Percentiles rank a stretch among this genome's conserved stretches.
phyloP scores from a whole-genome alignment of 1,140 invertebrate genomes.

The Paracyclopina nana region DNA sequence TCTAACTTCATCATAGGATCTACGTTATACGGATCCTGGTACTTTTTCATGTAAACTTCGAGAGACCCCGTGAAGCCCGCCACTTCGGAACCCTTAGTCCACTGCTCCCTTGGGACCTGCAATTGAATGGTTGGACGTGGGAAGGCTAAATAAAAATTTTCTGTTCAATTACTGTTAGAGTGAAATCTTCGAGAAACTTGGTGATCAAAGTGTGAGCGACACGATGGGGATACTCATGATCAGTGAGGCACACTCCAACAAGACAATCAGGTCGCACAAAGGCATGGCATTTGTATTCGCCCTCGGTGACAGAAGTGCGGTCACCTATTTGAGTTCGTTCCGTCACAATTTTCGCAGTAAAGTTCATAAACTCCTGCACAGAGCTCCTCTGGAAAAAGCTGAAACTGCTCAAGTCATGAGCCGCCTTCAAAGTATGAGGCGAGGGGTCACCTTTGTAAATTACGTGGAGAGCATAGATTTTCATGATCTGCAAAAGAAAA shows the following conservation, averaged over 20 bases:
- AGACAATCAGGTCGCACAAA: constrained; percentile 80
- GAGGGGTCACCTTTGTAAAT: constrained; percentile 9
- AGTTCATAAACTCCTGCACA: constrained; percentile 85
- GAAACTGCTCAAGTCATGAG: constrained; percentile 76
- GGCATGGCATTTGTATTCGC: constrained; percentile 90
- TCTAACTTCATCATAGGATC: constrained; percentile 94
- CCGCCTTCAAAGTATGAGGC: constrained; percentile 42
- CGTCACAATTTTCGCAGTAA: constrained; percentile 83
- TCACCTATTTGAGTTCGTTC: constrained; percentile 10
- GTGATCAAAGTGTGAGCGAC: constrained; percentile 88
- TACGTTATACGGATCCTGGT: constrained; percentile 89
- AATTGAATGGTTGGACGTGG: too few species aligned
- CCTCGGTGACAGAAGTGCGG: constrained; percentile 44
- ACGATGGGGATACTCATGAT: constrained; percentile 88
- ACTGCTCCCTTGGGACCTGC: constrained; percentile 37
- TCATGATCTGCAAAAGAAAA: too few species aligned
- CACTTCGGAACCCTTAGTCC: constrained; percentile 46
- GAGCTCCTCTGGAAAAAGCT: constrained; percentile 83
- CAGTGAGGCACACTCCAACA: constrained; percentile 77
- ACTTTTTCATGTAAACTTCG: constrained; percentile 60
- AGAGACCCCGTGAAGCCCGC: constrained; percentile 39
- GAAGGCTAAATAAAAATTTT: too few species aligned
- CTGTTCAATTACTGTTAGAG: too few species aligned
- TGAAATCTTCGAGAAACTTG: constrained; percentile 87
- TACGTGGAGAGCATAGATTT: constrained; percentile 5